Base-by-base conservation (phyloP, 2,797 vertebrate genomes). In the Micromesistius poutassou region DNA sequence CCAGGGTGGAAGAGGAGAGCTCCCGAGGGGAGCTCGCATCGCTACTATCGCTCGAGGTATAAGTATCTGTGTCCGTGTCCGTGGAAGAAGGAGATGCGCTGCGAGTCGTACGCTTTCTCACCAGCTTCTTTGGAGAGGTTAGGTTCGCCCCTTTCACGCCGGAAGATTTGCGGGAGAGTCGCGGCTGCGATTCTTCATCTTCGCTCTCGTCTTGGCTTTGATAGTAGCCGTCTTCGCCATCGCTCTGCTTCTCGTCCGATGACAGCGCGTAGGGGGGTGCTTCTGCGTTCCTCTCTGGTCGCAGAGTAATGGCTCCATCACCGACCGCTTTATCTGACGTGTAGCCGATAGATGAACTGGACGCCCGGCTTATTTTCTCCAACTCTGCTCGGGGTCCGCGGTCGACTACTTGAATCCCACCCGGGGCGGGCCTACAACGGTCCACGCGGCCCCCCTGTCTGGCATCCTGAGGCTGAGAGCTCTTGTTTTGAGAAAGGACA, bases 161-260 rank as follows among this genome's bases (percentile, higher is more conserved):
- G n/a, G 55, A n/a, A 46, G 91, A 87, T 82, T 89, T 95, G 66
- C 83, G 78, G 80, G 82, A 90, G 79, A 83, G 87, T 4, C 76
- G 81, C 0, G 81, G 90, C 79, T 78, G 10, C 2, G 89, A 84
- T 68, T 91, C 12, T 2, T 89, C 86, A 71, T 91, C 94, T 33
- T 92, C 92, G 68, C 92, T 94, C 4, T 95, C 93, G 73, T 94
- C 94, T 73, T 93, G 92, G 75, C 83, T 92, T 31, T 77, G 77
- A 25, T 79, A 88, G 66, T 83, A 82, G 28, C 79, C 80, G 77
- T 87, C 87, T 22, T 94, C 93, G 75, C 77, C 87, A 19, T 90
- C 89, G 76, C 46, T 77, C 72, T 90, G 80, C 74, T 89, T 80
- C 38, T 89, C 88, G 50, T 89, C 88, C 42, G 90, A 86, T 38